Percentiles rank a stretch among this genome's conserved stretches.
Conservation (phyloP, 64 coral and sea anemone species). For the Trachythela sp. region DNA sequence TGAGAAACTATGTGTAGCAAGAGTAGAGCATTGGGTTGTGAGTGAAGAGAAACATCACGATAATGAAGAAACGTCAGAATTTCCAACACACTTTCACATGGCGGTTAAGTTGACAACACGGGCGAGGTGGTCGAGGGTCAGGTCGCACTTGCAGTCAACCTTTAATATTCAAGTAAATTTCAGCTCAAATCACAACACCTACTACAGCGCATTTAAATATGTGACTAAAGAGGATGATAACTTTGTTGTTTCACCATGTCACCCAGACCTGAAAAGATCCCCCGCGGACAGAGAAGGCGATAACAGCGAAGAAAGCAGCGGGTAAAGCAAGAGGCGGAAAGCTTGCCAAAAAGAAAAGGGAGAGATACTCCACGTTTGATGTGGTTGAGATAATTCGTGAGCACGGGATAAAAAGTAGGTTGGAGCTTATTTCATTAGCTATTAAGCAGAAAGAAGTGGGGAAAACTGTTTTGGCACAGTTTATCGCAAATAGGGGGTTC, state of each 20-base stretch:
- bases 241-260: neutral
- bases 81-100: slow-evolving; percentile 1
- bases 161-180: neutral
- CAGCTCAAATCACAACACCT: slow-evolving; percentile 22
- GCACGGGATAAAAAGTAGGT: too few relatives aligned
- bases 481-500: slow-evolving; percentile 50
- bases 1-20: neutral
- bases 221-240: slow-evolving; percentile 23
- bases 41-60: neutral
- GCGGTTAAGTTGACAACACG: neutral
- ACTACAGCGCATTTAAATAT: slow-evolving; percentile 33
- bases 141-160: neutral
- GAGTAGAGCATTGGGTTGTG: neutral
- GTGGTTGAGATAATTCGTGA: slow-evolving; percentile 24
- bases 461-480: slow-evolving; percentile 33
- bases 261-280: neutral
- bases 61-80: neutral
- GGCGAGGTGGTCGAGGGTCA: neutral
- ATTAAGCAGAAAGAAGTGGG: slow-evolving; percentile 13
- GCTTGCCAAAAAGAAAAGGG: slow-evolving; percentile 13
- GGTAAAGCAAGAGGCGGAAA: neutral
- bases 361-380: slow-evolving; percentile 15
- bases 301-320: neutral
- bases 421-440: slow-evolving; percentile 29
- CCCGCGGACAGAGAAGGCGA: neutral